Percentiles rank a stretch among this genome's conserved stretches.
Evolutionary conservation across 2,797 vertebrate species (phyloP).

Genomic region (Acridotheres tristis): DNA sequence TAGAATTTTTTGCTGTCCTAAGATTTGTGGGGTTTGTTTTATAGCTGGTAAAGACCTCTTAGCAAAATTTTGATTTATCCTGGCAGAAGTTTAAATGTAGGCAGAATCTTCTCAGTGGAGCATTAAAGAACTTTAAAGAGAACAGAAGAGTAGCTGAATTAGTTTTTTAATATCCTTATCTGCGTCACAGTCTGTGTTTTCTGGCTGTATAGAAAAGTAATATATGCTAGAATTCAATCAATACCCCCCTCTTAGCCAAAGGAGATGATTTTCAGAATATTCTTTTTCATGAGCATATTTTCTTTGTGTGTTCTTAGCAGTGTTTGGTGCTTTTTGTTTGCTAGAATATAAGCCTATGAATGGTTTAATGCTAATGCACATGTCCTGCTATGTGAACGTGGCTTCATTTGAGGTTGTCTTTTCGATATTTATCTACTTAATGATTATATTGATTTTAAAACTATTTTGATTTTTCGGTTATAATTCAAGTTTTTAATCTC

Average conservation of each 20-base stretch:
- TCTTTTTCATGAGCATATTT: not conserved
- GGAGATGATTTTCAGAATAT: not conserved
- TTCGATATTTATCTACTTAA: not conserved
- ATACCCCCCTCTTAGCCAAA: not conserved
- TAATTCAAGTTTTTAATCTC: not conserved
- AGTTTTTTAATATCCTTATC: not conserved
- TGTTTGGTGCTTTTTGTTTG: not conserved
- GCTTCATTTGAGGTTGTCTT: not conserved
- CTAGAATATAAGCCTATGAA: accelerated
- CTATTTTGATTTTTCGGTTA: not conserved
- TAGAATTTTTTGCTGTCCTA: not conserved
- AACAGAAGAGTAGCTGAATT: not conserved
- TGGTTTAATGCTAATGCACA: not conserved
- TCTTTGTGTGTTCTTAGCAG: not conserved
- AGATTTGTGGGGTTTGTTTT: not conserved
- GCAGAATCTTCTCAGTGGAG: not conserved
- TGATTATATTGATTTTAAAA: not conserved
- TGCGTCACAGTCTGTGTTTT: not conserved
- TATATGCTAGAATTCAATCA: not conserved
- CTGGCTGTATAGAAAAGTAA: not conserved
- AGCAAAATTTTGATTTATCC: not conserved
- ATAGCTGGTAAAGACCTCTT: not conserved
- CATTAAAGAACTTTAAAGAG: not conserved
- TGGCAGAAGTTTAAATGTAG: not conserved
- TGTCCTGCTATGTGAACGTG: accelerated